A percentile compares a stretch with the other conserved stretches of the same genome.
These are phyloP conservation scores for Aphelenchoides besseyi DNA, from an alignment of 1,140 invertebrate species.

Conservation along the genomic window DNA sequence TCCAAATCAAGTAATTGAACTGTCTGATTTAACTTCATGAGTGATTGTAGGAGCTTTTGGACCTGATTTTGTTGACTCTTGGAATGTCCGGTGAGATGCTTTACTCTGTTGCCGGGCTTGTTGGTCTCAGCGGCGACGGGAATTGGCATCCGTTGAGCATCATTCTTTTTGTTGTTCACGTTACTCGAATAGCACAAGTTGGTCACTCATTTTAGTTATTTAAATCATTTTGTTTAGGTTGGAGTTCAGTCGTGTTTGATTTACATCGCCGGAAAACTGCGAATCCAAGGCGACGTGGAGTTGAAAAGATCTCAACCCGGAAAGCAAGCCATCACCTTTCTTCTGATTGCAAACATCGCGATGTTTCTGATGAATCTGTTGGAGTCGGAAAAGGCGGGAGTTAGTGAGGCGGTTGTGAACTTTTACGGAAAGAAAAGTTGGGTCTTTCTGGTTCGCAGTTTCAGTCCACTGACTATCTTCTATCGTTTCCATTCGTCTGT, in stretches of 20 bases:
- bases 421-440: constrained; percentile 62
- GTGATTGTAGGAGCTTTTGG: constrained; percentile 56
- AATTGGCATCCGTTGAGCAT: constrained; percentile 51
- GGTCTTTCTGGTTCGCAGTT: too few species aligned
- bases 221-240: constrained; percentile 53
- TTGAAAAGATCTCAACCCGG: constrained; percentile 51
- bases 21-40: too few species aligned
- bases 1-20: too few species aligned
- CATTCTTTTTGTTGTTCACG: constrained; percentile 51
- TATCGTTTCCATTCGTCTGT: constrained; percentile 60
- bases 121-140: constrained; percentile 55
- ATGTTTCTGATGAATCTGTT: constrained; percentile 62
- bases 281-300: constrained; percentile 43
- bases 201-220: too few species aligned
- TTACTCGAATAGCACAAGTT: too few species aligned
- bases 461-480: constrained; percentile 59
- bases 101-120: constrained; percentile 57
- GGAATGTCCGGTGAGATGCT: constrained; percentile 59
- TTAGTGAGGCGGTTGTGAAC: constrained; percentile 54
- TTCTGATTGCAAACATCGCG: constrained; percentile 55
- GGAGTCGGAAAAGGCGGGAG: constrained; percentile 50
- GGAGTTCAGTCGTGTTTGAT: constrained; percentile 55
- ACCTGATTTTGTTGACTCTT: constrained; percentile 53
- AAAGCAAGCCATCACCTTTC: constrained; percentile 49
- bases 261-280: constrained; percentile 56